Base-by-base conservation (phyloP, 2,113 vertebrate genomes). In the Oryzias melastigma region DNA sequence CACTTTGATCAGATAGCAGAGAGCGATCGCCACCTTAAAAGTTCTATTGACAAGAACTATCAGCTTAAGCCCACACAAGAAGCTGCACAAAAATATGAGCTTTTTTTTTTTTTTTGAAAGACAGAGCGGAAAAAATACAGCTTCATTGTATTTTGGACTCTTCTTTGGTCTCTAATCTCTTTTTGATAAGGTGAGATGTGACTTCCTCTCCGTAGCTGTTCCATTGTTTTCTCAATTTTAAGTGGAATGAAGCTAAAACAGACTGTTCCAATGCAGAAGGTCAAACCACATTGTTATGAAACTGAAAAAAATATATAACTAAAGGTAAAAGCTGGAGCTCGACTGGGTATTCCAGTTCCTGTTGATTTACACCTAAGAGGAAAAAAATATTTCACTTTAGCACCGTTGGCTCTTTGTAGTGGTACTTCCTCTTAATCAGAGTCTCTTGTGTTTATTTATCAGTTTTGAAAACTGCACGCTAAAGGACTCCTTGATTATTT, bases 391-490 rank as follows among this genome's bases (percentile, higher is more conserved):
- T 88, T 83, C 62, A 78, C 76, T 86, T 82, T 83, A 80, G 62
- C 71, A 41, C 79, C 10, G 66, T 69, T 85, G 81, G 70, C 72
- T 78, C 71, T 71, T 76, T 58, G 68, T 71, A 67, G 48, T 73
- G 25, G 72, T 75, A 72, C 81, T 72, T 77, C 63, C 71, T 75
- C 84, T 81, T 82, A 83, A 87, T 87, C 82, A 78, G 57, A 27
- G 75, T 81, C 88, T 86, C 89, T 62, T 66, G 86, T 90, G 90
- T 90, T 92, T 91, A 90, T 91, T 91, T 92, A 91, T 91, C 90
- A 77, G 84, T 87, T 88, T 78, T 82, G 75, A 87, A 87, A 89
- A 87, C 79, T 89, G 83, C 85, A 89, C 78, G 80, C 89, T 81
- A 71, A 89, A 88, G 87, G 87, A 89, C 90, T 91, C 65, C 84